Evolutionary conservation across 2,797 vertebrate genomes (phyloP), one percentile per base, ranked within the genome.

Genomic region (Helostoma temminkii): DNA sequence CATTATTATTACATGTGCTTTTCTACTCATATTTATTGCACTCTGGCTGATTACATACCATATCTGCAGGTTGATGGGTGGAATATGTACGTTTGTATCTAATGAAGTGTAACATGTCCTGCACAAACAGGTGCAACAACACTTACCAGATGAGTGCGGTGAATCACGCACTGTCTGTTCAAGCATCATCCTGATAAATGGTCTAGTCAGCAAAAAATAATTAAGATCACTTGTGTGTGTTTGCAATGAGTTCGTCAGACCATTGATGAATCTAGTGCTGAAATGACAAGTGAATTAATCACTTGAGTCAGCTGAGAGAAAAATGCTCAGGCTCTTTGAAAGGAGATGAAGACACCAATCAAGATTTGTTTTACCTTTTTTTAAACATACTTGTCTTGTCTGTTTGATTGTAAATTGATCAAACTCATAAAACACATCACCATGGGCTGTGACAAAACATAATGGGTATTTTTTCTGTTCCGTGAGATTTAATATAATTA

Each of bases 91-190:
- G 34, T 12, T 8, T 49, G 43, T n/a, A n/a, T n/a, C n/a, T n/a
- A 57, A 45, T 53, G 46, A 71, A n/a, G 43, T 73, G n/a, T 74
- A 16, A 58, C 63, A 68, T 65, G 30, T 63, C 25, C 12, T 3
- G 0, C 59, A 65, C 54, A 59, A 72, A 43, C 50, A n/a, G 26
- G 19, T 66, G 54, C 30, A 58, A 24, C n/a, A 49, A 19, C 34
- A 58, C 14, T 30, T 16, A 50, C 57, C 62, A 63, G 36, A 28
- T 24, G 48, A 61, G 58, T 52, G 53, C 60, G 32, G 30, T 59
- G 25, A 43, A 55, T 61, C n/a, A 37, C 48, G 58, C 21, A 15
- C 18, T n/a, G 11, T 60, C 42, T 67, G 24, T 18, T 34, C 42
- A 32, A 45, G 49, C 53, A 45, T 28, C 32, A 36, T 37, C 16